Evolutionary conservation across 2,797 vertebrate genomes (phyloP).

Genomic region (Myripristis jacobus): DNA sequence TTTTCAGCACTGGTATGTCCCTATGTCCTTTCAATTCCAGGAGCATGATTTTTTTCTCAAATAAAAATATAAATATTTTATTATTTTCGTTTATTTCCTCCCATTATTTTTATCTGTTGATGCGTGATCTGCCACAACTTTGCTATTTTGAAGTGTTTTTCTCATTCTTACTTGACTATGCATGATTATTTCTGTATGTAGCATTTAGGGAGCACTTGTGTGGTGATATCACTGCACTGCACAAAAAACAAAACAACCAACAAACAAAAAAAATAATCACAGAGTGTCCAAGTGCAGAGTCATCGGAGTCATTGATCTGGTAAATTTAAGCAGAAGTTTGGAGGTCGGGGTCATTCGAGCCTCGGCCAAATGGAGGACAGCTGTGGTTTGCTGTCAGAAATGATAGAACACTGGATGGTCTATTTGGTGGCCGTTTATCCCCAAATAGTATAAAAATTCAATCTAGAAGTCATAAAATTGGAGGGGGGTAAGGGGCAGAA

Average conservation of each 20-base stretch:
- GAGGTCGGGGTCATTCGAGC: conserved; percentile 58
- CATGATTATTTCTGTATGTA: background rate
- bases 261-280: conserved; percentile 50
- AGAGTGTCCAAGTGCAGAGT: conserved; percentile 15
- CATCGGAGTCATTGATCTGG: conserved; percentile 5
- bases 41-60: no score
- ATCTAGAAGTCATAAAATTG: conserved; percentile 80
- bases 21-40: no score
- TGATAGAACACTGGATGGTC: conserved; percentile 75
- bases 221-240: conserved; percentile 3
- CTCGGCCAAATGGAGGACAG: conserved; percentile 62
- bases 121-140: no score
- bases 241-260: conserved; percentile 43
- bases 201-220: background rate
- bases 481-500: conserved; percentile 69
- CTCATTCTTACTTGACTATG: no score
- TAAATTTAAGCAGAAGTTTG: conserved; percentile 61
- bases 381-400: conserved; percentile 71
- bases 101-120: no score
- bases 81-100: no score
- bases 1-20: no score
- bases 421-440: conserved; percentile 79
- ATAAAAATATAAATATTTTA: no score
- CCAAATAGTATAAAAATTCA: conserved; percentile 83
- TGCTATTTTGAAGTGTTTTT: no score